Evolutionary conservation across 2,888 invertebrate species (phyloP).

Genomic region (Brachyptera putata): DNA sequence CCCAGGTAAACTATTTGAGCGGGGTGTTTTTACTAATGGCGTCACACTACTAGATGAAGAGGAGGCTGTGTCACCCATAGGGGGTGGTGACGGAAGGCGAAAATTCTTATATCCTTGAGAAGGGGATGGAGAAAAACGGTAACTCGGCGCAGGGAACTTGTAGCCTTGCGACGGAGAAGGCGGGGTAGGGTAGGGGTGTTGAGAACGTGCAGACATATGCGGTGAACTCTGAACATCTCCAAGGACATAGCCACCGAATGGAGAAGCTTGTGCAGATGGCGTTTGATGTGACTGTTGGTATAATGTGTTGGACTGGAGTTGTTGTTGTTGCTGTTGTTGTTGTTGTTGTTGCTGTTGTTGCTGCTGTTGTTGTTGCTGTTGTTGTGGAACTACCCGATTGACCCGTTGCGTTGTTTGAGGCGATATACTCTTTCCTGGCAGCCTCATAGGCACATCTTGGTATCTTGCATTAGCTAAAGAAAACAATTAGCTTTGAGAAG

Average conservation of each 20-base stretch:
- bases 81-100: constrained; percentile 15
- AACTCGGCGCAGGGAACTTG: constrained; percentile 40
- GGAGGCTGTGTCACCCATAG: neutral
- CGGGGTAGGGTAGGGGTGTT: constrained; percentile 5
- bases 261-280: too few relatives aligned
- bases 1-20: constrained; percentile 26
- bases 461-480: neutral
- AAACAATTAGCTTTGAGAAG: too few relatives aligned
- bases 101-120: constrained; percentile 18
- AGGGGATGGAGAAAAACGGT: neutral
- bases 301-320: neutral
- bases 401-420: neutral
- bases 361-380: too few relatives aligned
- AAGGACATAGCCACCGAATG: neutral
- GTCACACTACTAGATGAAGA: neutral
- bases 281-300: neutral
- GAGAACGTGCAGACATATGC: neutral
- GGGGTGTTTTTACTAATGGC: constrained; percentile 3
- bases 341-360: too few relatives aligned
- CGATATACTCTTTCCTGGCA: neutral
- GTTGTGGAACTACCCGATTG: neutral
- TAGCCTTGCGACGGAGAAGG: constrained; percentile 40
- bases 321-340: constrained; percentile 8
- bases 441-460: constrained; percentile 10
- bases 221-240: neutral